Conservation (phyloP, 2,797 vertebrate genomes). For the Ciconia nigra region DNA sequence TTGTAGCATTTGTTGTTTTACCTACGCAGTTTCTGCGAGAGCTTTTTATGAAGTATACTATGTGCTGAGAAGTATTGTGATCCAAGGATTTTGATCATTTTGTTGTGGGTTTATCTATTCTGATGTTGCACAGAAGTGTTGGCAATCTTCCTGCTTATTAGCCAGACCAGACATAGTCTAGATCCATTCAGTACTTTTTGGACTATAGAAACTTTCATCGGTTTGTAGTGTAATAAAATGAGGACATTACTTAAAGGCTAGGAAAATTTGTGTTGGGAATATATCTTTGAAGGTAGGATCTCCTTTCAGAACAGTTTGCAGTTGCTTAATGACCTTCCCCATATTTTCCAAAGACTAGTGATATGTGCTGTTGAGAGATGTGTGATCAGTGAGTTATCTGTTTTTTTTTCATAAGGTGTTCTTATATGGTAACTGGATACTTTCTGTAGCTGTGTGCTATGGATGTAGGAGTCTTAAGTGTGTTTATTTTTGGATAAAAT, state of each 20-base stretch:
- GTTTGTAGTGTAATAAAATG: not conserved
- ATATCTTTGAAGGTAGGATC: not conserved
- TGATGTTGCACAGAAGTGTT: not conserved
- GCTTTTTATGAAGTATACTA: not conserved
- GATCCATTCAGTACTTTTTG: not conserved
- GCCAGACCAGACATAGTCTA: not conserved
- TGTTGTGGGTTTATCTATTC: not conserved
- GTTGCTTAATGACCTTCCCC: not conserved
- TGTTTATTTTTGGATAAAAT: not conserved
- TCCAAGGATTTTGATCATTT: not conserved
- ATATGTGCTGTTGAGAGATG: not conserved
- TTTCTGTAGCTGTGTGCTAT: not conserved
- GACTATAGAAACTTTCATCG: not conserved
- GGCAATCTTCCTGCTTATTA: not conserved
- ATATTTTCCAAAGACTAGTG: not conserved
- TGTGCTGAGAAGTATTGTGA: not conserved
- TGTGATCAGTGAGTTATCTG: not conserved
- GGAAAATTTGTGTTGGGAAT: not conserved
- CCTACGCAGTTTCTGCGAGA: not conserved
- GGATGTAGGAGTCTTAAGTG: not conserved
- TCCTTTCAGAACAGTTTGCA: not conserved
- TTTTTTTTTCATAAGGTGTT: not conserved
- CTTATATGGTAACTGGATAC: not conserved
- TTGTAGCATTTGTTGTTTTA: not conserved
- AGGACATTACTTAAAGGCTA: not conserved